Percentiles rank a stretch among this genome's conserved stretches.
phyloP scores from a whole-genome alignment of 1,140 invertebrate genomes.

The Aphaenogaster ashmeadi region DNA sequence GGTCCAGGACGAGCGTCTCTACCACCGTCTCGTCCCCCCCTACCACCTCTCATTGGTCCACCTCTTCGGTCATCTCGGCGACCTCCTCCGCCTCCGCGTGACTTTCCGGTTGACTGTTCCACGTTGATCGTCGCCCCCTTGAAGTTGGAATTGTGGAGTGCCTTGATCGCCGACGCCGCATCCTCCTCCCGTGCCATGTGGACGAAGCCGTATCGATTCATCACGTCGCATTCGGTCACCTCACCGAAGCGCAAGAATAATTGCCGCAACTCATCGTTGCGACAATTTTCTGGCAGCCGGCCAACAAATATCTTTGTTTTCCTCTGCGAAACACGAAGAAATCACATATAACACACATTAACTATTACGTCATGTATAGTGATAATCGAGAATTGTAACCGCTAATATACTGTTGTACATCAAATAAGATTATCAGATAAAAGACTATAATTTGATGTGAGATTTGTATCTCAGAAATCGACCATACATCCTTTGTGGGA shows the following conservation, averaged over 20 bases:
- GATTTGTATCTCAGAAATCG: constrained; percentile 81
- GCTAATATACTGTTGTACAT: background rate
- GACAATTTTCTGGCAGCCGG: constrained; percentile 86
- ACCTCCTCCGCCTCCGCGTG: constrained; percentile 81
- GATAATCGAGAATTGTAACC: background rate
- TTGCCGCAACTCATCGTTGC: constrained; percentile 85
- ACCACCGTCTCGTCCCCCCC: constrained; percentile 85
- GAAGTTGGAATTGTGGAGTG: constrained; percentile 85
- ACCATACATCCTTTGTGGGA: constrained; percentile 77
- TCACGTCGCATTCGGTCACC: constrained; percentile 86
- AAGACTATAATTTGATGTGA: constrained; percentile 40
- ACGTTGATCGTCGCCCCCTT: constrained; percentile 87
- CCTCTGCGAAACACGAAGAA: constrained; percentile 78
- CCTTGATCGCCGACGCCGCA: constrained; percentile 85
- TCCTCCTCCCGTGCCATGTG: constrained; percentile 86
- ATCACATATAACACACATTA: background rate
- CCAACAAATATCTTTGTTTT: constrained; percentile 87
- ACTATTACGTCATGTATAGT: background rate
- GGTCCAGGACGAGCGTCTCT: constrained; percentile 86
- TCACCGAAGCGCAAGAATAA: constrained; percentile 85
- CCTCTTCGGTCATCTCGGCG: constrained; percentile 83
- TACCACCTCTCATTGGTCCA: constrained; percentile 85
- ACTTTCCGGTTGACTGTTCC: constrained; percentile 86
- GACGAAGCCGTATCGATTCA: constrained; percentile 86
- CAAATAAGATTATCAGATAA: background rate